phyloP scores from a whole-genome alignment of 2,113 vertebrate genomes.

The Sander vitreus region DNA sequence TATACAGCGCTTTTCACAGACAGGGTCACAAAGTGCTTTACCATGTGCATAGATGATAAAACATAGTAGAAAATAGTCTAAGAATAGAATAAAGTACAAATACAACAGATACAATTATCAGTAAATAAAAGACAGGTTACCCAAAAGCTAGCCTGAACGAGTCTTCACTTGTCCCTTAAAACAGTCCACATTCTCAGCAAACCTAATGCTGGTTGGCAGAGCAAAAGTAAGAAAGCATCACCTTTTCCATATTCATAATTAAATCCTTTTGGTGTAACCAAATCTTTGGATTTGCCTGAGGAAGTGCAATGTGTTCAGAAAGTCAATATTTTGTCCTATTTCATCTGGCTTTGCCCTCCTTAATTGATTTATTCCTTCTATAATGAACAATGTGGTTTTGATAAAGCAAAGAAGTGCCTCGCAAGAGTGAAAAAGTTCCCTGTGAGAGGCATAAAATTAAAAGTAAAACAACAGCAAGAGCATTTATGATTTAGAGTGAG shows the following conservation, averaged over 20 bases:
- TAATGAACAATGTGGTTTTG: conserved; percentile 36
- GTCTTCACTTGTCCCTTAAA: no score
- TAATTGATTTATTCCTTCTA: conserved; percentile 28
- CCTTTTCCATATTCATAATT: conserved; percentile 28
- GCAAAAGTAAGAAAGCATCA: conserved; percentile 11
- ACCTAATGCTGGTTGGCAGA: no score
- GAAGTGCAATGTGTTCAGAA: conserved; percentile 3
- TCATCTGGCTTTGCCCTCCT: background rate
- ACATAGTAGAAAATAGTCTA: no score
- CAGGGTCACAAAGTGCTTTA: no score
- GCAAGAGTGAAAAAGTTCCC: background rate
- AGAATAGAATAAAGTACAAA: no score
- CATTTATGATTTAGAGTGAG: conserved; percentile 35
- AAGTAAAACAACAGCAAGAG: conserved; percentile 29
- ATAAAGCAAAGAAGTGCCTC: conserved; percentile 11
- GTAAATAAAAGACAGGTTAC: no score
- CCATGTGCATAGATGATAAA: no score
- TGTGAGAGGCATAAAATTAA: conserved; percentile 14
- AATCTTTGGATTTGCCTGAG: conserved; percentile 19
- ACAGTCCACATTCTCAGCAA: no score
- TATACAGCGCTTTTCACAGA: no score
- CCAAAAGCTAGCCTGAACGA: no score
- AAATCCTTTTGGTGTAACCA: conserved; percentile 16
- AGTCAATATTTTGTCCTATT: conserved; percentile 32
- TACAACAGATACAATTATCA: no score